Conservation (phyloP, 2,113 vertebrate genomes). For the Sander lucioperca region DNA sequence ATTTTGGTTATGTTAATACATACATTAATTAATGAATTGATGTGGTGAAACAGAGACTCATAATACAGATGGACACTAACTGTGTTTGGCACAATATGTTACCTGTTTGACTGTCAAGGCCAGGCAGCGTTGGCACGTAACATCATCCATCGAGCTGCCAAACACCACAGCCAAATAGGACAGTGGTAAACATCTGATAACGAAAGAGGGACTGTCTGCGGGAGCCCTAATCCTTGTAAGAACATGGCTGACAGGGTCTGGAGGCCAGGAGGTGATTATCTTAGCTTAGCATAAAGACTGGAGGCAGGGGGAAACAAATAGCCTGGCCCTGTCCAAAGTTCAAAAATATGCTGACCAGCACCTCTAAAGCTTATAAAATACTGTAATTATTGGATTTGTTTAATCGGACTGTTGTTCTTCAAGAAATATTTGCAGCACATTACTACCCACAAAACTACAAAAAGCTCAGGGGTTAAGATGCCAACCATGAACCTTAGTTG, state of each 20-base stretch:
- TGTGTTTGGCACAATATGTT: conserved; percentile 21
- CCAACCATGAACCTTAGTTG: background rate
- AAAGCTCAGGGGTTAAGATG: background rate
- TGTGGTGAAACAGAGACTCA: conserved; percentile 25
- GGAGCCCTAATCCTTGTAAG: background rate
- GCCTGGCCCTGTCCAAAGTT: background rate
- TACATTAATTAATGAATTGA: conserved; percentile 16
- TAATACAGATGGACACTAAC: conserved; percentile 13
- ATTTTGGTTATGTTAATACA: conserved; percentile 36
- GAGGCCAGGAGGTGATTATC: background rate
- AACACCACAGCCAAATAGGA: conserved; percentile 26
- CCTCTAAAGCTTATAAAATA: background rate
- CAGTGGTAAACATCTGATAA: background rate
- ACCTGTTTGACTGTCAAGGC: conserved; percentile 34
- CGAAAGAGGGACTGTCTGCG: background rate
- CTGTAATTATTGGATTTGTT: background rate
- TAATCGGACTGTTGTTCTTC: background rate
- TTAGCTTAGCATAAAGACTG: background rate
- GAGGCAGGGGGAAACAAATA: background rate
- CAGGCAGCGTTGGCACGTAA: background rate
- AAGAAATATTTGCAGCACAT: background rate
- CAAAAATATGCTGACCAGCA: background rate
- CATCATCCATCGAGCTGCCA: conserved; percentile 24
- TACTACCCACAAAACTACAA: no score
- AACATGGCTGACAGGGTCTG: background rate